These are phyloP conservation scores for Pelecanoides urinatrix DNA, from an alignment of 2,113 vertebrate species.

Conservation along the genomic window DNA sequence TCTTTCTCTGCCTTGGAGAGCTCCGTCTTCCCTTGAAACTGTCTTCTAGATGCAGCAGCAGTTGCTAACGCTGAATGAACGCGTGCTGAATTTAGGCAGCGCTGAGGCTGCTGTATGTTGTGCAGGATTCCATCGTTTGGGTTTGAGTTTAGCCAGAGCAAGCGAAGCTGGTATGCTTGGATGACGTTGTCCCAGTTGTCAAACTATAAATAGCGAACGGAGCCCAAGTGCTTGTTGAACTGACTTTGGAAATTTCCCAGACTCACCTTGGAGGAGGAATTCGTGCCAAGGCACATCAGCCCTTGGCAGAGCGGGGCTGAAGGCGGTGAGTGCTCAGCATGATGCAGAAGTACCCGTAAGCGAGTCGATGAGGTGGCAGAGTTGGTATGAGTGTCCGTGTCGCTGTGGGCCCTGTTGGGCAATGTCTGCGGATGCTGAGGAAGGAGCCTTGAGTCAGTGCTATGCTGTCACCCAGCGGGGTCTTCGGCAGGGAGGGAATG, in stretches of 20 bases:
- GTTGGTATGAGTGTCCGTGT: neutral
- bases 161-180: neutral
- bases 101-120: neutral
- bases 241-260: neutral
- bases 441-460: neutral
- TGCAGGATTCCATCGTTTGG: neutral
- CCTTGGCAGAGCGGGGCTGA: neutral
- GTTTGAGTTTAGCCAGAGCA: neutral
- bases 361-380: neutral
- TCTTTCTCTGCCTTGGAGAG: neutral
- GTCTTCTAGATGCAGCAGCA: neutral
- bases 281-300: neutral
- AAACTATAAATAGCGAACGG: neutral
- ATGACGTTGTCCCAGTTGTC: neutral
- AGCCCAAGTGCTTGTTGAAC: neutral
- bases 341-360: neutral
- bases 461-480: neutral
- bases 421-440: neutral
- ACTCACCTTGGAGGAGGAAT: neutral
- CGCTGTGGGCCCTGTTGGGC: neutral
- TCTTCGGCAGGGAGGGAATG: neutral
- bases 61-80: neutral
- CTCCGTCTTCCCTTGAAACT: neutral
- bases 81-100: neutral
- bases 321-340: neutral